Base-by-base conservation (phyloP, 2,113 vertebrate genomes). In the Sander vitreus region DNA sequence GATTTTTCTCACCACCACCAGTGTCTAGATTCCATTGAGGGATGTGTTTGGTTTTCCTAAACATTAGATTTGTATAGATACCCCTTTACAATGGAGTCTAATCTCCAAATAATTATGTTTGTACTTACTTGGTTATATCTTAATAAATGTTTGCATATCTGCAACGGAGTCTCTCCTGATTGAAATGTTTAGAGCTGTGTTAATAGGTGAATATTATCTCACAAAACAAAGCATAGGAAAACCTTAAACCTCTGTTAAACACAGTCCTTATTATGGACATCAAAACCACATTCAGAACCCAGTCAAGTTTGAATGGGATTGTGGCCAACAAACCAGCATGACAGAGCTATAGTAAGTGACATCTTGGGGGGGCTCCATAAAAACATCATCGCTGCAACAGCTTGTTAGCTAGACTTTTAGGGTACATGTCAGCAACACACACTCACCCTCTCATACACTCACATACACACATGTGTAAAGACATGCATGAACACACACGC, bases 281-380 rank as follows among this genome's bases (percentile, higher is more conserved):
- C 89, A 82, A 80, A 85, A 87, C 71, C 79, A 71, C 82, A 72
- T 84, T 85, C 23, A 78, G 79, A 85, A 71, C 79, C 84, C 74
- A 74, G 74, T 53, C 15, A 48, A 10, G 69, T 59, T 78, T 25
- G 30, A 14, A 68, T 14, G 12, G 48, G 64, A 84, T 39, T 60
- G 68, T 80, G 76, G 62, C 75, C 73, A 73, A 76, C 55, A 79
- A 65, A 80, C 55, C 68, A 80, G 65, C 72, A 48, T 27, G 47
- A 71, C 73, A 76, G 81, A 79, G 81, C 85, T 72, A 11, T 43
- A 43, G 10, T 10, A 57, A 86, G 68, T 80, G 74, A 76, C 73
- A 81, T 79, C 84, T 55, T 73, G 21, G 47, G 1, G 21, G 55
- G 53, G 47, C 45, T 81, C 78, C 48, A 33, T 60, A 65, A 78